Percentiles rank a stretch among this genome's conserved stretches.
These are phyloP conservation scores for Psix sp. DNA, from an alignment of 1,140 invertebrate species.

Conservation along the genomic window DNA sequence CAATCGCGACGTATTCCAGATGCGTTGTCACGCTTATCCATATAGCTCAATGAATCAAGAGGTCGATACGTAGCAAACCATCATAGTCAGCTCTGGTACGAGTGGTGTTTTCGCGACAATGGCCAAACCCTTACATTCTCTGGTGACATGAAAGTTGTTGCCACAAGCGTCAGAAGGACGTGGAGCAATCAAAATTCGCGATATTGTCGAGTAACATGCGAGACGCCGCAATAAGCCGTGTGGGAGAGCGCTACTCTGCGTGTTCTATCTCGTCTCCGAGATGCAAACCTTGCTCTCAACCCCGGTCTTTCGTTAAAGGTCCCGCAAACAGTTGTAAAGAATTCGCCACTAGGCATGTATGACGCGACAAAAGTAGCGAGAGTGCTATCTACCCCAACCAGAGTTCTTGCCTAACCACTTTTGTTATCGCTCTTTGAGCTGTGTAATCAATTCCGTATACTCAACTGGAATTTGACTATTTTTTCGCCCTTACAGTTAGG, in stretches of 20 bases:
- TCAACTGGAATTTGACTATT: conserved; percentile 50
- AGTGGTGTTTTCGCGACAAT: conserved; percentile 45
- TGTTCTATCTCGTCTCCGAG: conserved; percentile 55
- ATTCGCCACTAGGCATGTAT: conserved; percentile 46
- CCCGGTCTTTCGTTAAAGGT: conserved; percentile 27
- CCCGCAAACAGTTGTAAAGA: conserved; percentile 58
- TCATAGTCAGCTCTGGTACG: background rate
- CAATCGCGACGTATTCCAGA: conserved; percentile 12
- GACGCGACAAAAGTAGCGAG: conserved; percentile 37
- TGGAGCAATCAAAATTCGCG: conserved; percentile 56
- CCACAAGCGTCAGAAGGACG: conserved; percentile 39
- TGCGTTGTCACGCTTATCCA: conserved; percentile 43
- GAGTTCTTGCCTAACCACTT: conserved; percentile 15
- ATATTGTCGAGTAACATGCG: conserved; percentile 43
- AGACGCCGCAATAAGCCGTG: conserved; percentile 17
- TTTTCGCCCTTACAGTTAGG: conserved; percentile 7
- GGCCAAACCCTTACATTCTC: conserved; percentile 45
- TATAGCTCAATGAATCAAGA: conserved; percentile 25
- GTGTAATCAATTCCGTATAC: conserved; percentile 46
- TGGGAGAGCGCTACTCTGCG: conserved; percentile 20
- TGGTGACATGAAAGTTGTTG: conserved; percentile 41
- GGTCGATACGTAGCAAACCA: conserved; percentile 27
- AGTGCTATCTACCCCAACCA: conserved; percentile 39
- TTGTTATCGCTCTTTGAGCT: conserved; percentile 36
- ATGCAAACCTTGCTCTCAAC: conserved; percentile 41